A percentile compares a stretch with the other conserved stretches of the same genome.
Conservation (phyloP, 2,113 vertebrate species). For the Nerophis lumbriciformis region DNA sequence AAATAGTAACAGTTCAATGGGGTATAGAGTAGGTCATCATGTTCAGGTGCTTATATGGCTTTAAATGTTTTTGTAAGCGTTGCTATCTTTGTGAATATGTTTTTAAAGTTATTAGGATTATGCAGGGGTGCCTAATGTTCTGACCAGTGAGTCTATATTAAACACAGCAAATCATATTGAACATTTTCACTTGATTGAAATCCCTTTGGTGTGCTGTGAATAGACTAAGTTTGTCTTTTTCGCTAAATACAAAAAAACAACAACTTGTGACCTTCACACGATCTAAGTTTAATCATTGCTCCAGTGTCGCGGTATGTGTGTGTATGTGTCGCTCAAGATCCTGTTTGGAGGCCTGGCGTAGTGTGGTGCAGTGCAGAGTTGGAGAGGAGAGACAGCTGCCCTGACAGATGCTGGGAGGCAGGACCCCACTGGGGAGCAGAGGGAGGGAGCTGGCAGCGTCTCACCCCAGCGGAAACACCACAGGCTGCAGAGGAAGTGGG, state of each 20-base stretch:
- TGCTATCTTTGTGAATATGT: too few species aligned
- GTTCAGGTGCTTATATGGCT: too few species aligned
- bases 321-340: conserved; percentile 40
- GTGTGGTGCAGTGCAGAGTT: conserved; percentile 35
- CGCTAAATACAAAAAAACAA: conserved; percentile 9
- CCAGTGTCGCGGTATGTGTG: conserved; percentile 34
- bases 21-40: too few species aligned
- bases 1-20: too few species aligned
- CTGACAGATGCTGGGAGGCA: conserved; percentile 82
- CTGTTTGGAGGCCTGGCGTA: conserved; percentile 24
- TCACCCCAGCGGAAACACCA: conserved; percentile 80
- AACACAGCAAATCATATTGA: background rate
- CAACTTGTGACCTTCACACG: conserved; percentile 12
- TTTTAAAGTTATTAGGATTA: background rate
- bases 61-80: too few species aligned
- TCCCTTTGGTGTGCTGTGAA: background rate
- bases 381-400: conserved; percentile 78
- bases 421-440: conserved; percentile 79
- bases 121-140: background rate
- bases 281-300: conserved; percentile 30
- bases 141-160: background rate
- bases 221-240: conserved; percentile 12
- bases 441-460: conserved; percentile 75
- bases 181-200: background rate
- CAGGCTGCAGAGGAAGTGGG: conserved; percentile 78